These are phyloP conservation scores for Brachyhypopomus occidentalis DNA, from an alignment of 2,113 vertebrate species.

Conservation along the genomic window DNA sequence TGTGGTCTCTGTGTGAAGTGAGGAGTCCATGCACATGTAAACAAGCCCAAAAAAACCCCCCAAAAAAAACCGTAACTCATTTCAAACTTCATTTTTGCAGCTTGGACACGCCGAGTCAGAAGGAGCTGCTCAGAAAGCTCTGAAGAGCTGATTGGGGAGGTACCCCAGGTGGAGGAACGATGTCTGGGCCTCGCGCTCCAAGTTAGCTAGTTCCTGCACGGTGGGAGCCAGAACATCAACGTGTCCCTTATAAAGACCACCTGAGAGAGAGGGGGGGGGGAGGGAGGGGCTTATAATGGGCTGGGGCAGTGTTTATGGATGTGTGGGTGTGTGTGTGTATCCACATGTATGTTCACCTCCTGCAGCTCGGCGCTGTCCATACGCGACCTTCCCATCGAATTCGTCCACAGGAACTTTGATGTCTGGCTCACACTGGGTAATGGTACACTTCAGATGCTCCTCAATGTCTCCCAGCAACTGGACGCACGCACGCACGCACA, in stretches of 20 bases:
- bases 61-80: background rate
- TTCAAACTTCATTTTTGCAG: background rate
- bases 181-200: conserved; percentile 96
- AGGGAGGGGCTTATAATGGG: conserved; percentile 46
- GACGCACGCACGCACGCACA: background rate
- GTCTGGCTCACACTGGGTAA: conserved; percentile 93
- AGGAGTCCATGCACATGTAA: background rate
- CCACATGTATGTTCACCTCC: conserved; percentile 69
- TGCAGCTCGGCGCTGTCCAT: conserved; percentile 85
- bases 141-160: conserved; percentile 94
- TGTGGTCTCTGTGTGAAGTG: background rate
- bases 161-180: conserved; percentile 96
- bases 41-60: background rate
- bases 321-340: background rate
- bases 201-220: conserved; percentile 88
- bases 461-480: conserved; percentile 93
- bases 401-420: conserved; percentile 95
- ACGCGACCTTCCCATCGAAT: conserved; percentile 96
- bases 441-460: conserved; percentile 96
- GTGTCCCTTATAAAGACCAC: conserved; percentile 91
- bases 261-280: conserved; percentile 68
- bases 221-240: conserved; percentile 94
- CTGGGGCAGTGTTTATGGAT: background rate
- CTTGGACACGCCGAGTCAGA: conserved; percentile 65
- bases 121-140: too few species aligned